Evolutionary conservation across 2,797 vertebrate species (phyloP), one percentile per base, ranked within the genome.

Genomic region (Echiichthys vipera): DNA sequence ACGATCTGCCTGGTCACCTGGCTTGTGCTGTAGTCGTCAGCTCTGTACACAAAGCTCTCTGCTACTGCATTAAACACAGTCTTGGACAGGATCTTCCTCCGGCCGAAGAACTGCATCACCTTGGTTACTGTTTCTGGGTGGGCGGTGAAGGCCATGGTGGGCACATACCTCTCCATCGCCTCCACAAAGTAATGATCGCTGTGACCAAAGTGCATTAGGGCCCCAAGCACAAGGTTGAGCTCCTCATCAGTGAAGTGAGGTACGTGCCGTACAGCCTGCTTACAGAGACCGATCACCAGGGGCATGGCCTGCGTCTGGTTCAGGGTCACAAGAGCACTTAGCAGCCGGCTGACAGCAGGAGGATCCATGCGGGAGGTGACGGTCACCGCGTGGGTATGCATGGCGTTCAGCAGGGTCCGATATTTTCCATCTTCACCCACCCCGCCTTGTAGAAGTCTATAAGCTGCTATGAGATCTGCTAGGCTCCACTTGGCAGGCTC

Each of bases 201-300:
- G 81, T 96, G 91, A 59, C 95, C 95, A 43, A 97, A 98, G 83
- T 95, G 91, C 11, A 95, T 93, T 0, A 98, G 93, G 0, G 96
- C 96, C 4, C 89, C 95, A 24, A 99, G 80, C 17, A 98, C 95
- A 0, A 75, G 37, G 0, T 81, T 46, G 14, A 99, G 92, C 78
- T 99, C 95, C 17, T 93, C 84, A 2, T 92, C 93, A 0, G 91
- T 94, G 83, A 99, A 97, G 71, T 50, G 78, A 0, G 93, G 91
- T 8, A 98, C 70, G 0, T 96, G 91, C 1, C 89, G 88, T 17
- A 94, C 94, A 0, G 94, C 95, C 51, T 94, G 92, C 65, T 95
- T 96, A 67, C 96, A 96, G 20, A 99, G 80, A 9, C 71, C 94
- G 83, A 95, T 94, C 13, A 97, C 91, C 39, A 99, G 93, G 6